A percentile compares a stretch with the other conserved stretches of the same genome.
Evolutionary conservation across 2,797 vertebrate species (phyloP).

Genomic region (Carduelis carduelis): DNA sequence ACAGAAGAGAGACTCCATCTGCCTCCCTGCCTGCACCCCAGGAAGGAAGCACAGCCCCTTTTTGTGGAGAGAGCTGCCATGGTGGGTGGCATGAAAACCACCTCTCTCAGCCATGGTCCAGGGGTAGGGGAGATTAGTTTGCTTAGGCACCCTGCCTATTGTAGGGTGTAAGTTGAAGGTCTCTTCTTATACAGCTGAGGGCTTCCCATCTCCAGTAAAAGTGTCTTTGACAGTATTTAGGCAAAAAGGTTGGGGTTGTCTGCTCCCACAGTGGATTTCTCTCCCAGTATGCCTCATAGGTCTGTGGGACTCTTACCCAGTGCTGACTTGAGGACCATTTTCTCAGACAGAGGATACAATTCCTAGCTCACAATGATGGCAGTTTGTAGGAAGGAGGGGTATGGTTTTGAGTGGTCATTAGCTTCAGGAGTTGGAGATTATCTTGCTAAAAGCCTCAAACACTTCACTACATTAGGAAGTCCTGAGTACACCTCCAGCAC

Average conservation of each 20-base stretch:
- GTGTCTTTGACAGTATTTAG: background rate
- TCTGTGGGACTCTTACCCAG: background rate
- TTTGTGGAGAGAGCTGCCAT: background rate
- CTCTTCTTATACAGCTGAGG: background rate
- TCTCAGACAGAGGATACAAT: rapidly evolving
- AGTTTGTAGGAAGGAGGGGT: background rate
- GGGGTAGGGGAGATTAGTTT: background rate
- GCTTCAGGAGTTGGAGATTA: background rate
- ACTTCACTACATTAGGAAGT: background rate
- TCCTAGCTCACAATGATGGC: background rate
- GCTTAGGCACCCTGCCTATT: background rate
- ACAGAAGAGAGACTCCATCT: background rate
- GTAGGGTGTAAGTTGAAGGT: background rate
- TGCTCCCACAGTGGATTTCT: background rate
- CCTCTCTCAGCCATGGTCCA: background rate
- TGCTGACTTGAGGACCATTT: background rate
- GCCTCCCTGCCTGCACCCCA: background rate
- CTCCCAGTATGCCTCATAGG: background rate
- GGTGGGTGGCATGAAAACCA: background rate
- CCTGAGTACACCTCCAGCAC: background rate
- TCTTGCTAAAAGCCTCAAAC: background rate
- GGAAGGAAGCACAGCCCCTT: background rate
- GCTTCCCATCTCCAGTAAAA: background rate
- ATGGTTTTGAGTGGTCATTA: background rate
- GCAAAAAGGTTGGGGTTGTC: background rate